A percentile compares a stretch with the other conserved stretches of the same genome.
Conservation (phyloP, 2,888 invertebrate genomes). For the Papilio gigon region DNA sequence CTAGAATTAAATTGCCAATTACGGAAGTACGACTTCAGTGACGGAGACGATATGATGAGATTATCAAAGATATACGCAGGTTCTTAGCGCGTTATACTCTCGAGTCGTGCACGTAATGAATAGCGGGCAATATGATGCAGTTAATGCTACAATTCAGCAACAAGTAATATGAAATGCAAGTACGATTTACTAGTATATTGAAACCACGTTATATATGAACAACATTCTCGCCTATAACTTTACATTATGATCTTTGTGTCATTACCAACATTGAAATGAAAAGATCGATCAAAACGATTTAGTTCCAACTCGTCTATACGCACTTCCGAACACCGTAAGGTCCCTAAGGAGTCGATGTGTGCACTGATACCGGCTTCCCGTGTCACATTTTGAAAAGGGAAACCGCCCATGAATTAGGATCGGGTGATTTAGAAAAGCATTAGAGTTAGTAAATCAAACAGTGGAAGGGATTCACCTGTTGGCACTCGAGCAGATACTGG, state of each 20-base stretch:
- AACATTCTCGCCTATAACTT: no score
- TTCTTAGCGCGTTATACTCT: conserved; percentile 22
- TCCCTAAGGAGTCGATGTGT: conserved; percentile 1
- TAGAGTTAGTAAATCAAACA: conserved; percentile 77
- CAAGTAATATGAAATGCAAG: conserved; percentile 32
- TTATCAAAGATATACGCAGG: conserved; percentile 38
- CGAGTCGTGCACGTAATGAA: conserved; percentile 27
- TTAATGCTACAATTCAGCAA: conserved; percentile 37
- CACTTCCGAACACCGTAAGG: conserved; percentile 45
- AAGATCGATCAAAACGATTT: conserved; percentile 59
- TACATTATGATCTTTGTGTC: no score
- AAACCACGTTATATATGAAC: no score
- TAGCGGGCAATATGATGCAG: conserved; percentile 21
- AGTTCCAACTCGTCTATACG: conserved; percentile 56
- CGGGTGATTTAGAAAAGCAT: conserved; percentile 71
- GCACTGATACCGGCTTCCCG: conserved; percentile 53
- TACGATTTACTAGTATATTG: not conserved
- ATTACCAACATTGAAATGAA: conserved; percentile 13
- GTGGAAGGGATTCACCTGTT: conserved; percentile 70
- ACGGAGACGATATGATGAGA: conserved; percentile 30
- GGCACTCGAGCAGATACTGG: conserved; percentile 54
- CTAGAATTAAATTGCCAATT: conserved; percentile 48
- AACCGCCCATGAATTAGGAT: conserved; percentile 66
- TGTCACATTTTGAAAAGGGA: conserved; percentile 77
- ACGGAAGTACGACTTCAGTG: conserved; percentile 42